phyloP scores from a whole-genome alignment of 2,888 invertebrate genomes.

The Neoaliturus tenellus region DNA sequence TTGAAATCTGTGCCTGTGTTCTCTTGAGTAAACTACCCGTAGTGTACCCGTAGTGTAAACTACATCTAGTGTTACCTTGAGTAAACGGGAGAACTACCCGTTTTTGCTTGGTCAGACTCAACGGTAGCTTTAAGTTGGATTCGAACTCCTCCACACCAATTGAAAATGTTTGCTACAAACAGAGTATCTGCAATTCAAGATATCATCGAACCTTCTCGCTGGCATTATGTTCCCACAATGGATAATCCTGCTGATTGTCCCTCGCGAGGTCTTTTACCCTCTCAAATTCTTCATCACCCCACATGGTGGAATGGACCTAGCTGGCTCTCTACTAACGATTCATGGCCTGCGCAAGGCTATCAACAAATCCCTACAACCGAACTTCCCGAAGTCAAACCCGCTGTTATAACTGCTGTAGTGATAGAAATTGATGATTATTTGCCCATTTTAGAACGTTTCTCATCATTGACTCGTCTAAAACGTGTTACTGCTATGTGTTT shows the following conservation, averaged over 20 bases:
- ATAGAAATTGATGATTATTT: no score
- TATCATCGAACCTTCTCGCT: not conserved
- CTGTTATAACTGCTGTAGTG: no score
- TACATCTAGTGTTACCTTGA: no score
- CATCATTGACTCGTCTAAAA: no score
- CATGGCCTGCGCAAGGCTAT: not conserved
- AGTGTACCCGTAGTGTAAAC: no score
- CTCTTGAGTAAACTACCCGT: not conserved
- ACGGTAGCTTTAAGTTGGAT: slow-evolving; percentile 16
- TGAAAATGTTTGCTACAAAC: not conserved
- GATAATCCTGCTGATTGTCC: slow-evolving; percentile 6
- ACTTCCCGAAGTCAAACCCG: not conserved
- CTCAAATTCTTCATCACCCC: not conserved
- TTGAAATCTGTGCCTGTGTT: not conserved
- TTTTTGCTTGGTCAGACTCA: not conserved
- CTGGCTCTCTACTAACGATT: not conserved
- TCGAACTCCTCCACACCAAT: not conserved
- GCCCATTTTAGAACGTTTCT: no score
- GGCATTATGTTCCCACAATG: not conserved
- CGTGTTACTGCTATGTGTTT: not conserved
- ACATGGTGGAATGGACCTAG: not conserved
- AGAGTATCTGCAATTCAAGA: not conserved
- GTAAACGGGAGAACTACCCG: not conserved
- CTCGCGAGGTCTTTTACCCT: not conserved
- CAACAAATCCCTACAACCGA: not conserved